Evolutionary conservation across 2,797 vertebrate species (phyloP), one percentile per base, ranked within the genome.

Genomic region (Pantherophis vulpinus): DNA sequence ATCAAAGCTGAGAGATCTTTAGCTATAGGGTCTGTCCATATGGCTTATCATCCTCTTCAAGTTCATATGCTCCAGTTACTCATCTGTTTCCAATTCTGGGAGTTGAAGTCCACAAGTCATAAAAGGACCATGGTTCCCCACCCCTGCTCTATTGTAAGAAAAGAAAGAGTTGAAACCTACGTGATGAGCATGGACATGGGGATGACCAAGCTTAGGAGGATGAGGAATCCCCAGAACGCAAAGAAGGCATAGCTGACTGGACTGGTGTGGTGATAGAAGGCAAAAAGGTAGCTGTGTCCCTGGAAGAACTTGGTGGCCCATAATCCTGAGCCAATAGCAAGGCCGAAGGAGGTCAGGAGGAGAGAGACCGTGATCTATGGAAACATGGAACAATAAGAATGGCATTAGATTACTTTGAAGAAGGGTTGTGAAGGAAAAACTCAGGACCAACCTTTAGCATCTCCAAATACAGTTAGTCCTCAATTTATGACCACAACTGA

Each of bases 111-210:
- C 13, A 70, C 13, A 70, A 32, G 2, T 32, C n/a, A 2, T 70
- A 18, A 70, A 70, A 8, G 13, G 0, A 2, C 14, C 66, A 18
- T 9, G 66, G 70, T 18, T 83, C 9, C 1, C 4, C 20, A 83
- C 37, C 9, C 37, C 74, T 9, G 70, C 2, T 74, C 32, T 25
- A 83, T 42, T 5, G 37, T 83, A 4, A 42, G 42, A 63, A 27
- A 32, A 55, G n/a, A 2, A 7, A 23, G 9, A 1, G 59, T 55
- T 1, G 5, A 4, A 1, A 89, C 98, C 97, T 96, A 99, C 99
- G 98, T 97, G 95, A 99, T 98, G 42, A 99, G 99, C 97, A 99
- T 98, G 23, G 98, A 96, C 96, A 99, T 98, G 90, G 99, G 99
- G 74, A 99, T 97, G 90, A 98, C 98, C 5, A 98, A 98, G 29